These are phyloP conservation scores for Halocaridina rubra DNA, from an alignment of 2,888 invertebrate genomes.

Conservation along the genomic window DNA sequence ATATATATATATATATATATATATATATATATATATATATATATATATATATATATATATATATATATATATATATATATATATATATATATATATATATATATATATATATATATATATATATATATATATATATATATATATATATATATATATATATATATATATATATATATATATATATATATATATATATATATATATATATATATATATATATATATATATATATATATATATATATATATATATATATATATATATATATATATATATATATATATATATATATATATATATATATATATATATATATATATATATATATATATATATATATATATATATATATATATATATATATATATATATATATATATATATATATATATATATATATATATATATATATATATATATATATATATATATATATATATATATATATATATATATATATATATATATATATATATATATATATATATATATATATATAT, in stretches of 20 bases:
- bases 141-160: neutral
- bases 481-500: neutral
- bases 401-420: neutral
- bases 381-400: neutral
- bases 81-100: neutral
- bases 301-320: neutral
- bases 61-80: neutral
- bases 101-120: neutral
- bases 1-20: neutral
- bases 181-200: neutral
- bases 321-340: neutral
- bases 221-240: neutral
- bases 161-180: neutral
- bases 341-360: neutral
- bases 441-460: neutral
- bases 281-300: neutral
- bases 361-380: neutral
- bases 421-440: neutral
- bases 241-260: neutral
- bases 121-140: neutral
- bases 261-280: neutral
- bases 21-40: neutral
- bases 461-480: neutral
- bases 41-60: neutral
- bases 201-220: neutral